Evolutionary conservation across 1,140 invertebrate species (phyloP), one percentile per base, ranked within the genome.

Genomic region (Lucilia cuprina): DNA sequence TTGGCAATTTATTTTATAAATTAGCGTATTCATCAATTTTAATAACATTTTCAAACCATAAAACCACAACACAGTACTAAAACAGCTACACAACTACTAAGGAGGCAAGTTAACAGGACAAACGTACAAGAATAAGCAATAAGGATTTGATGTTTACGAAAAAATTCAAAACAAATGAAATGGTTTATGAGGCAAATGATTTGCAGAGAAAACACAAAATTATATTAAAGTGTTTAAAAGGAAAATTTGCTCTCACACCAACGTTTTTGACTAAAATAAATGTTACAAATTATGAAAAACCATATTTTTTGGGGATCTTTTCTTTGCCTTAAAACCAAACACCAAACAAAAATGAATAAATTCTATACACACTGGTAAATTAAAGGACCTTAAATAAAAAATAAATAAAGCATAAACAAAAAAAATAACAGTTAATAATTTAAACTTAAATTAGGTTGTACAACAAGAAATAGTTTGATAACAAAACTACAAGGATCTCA

Each of bases 11-110:
- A 74, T 65, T 74, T 85, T 88, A 89, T 90, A 89, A 90, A 90
- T 88, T 86, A 86, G 85, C 86, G 86, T 86, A 90, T 90, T 90
- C 89, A 90, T 90, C 88, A 90, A 90, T 90, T 90, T 90, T 90
- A 90, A 90, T 90, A 88, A 87, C 82, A 90, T 90, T 89, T 86
- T 30, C 50, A 55, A 65, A 65, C 74, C 70, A 74, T 77, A 82
- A 82, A 82, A 82, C 84, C 84, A 30, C 84, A 82, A 82, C 78
- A 80, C 47, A 80, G 47, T 49, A 80, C 19, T 49, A 49, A 19
- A 80, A 49, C 12, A 80, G 41, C 35, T 19, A 21, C 41, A 19
- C 77, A 41, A 2, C 75, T 49, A 21, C 77, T 41, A n/a, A 9
- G 2, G 34, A 5, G 17, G 8, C 41, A 41, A 41, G 25, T 30